Evolutionary conservation across 2,797 vertebrate genomes (phyloP), one percentile per base, ranked within the genome.

Genomic region (Phrynocephalus guinanensis): DNA sequence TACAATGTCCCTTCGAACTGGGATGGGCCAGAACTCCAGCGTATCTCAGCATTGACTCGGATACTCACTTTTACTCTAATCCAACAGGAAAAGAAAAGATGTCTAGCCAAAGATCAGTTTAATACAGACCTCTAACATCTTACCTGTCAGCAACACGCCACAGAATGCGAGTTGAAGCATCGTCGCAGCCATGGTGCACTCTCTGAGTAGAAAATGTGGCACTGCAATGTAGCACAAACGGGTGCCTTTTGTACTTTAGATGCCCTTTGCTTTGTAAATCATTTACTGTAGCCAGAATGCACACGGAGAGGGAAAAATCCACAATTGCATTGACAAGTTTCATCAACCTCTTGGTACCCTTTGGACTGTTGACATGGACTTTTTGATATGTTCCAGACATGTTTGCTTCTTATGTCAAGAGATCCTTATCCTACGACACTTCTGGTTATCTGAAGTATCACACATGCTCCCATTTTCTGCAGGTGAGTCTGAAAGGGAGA

Each of bases 61-160:
- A 44, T 44, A 44, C 38, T 44, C 38, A 44, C 38, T 48, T 30
- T 20, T 44, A 73, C 5, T 15, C 38, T 48, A 24, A 44, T 56
- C 26, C 76, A 88, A 68, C 67, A 52, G 33, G n/a, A n/a, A 75
- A 44, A 44, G 3, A 44, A 44, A 44, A 44, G 22, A 9, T 22
- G 68, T 68, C 56, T 67, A 48, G 56, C 44, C 30, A 82, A 48
- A 75, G 28, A 82, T 70, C 66, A 20, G 4, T 63, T 75, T 24
- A 0, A 73, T 7, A 13, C 5, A 50, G 20, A 6, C 38, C 18
- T 67, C 87, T 48, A 87, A 50, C 56, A 85, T 93, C 96, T 96
- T 97, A 97, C 96, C 97, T 93, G 95, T 86, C 48, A 97, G 89
- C 80, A 97, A 85, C 82, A 93, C 90, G 88, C 91, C 92, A 82